Percentiles rank a stretch among this genome's conserved stretches.
phyloP scores from a whole-genome alignment of 2,888 invertebrate species.

The Apodemia mormo region DNA sequence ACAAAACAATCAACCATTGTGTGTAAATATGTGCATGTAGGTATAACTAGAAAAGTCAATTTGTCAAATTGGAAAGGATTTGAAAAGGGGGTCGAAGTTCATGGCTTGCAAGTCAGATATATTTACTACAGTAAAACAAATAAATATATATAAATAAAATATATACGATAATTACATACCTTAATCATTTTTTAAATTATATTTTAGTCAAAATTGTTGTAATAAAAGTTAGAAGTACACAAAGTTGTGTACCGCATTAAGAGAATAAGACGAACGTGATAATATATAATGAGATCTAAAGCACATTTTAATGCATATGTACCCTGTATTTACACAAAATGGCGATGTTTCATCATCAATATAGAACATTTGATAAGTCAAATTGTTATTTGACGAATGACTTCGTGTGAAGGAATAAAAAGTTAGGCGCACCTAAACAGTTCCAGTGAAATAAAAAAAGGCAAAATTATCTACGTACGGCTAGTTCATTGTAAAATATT shows the following conservation, averaged over 20 bases:
- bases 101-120: too few species aligned
- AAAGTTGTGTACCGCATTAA: too few species aligned
- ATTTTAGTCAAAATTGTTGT: too few species aligned
- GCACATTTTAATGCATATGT: neutral
- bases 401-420: slow-evolving; percentile 7
- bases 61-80: too few species aligned
- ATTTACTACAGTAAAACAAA: too few species aligned
- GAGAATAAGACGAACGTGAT: too few species aligned
- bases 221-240: too few species aligned
- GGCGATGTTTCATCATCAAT: neutral
- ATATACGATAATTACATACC: too few species aligned
- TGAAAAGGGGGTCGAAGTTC: too few species aligned
- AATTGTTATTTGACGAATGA: slow-evolving; percentile 4
- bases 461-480: neutral
- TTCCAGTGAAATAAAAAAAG: neutral
- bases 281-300: neutral
- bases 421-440: slow-evolving; percentile 1
- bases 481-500: neutral
- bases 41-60: too few species aligned
- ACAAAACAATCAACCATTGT: neutral
- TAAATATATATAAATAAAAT: too few species aligned
- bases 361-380: neutral
- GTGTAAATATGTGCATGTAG: neutral
- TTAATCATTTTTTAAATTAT: too few species aligned
- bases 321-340: neutral